Evolutionary conservation across 1,140 invertebrate species (phyloP), one percentile per base, ranked within the genome.

Genomic region (Steinernema feltiae): DNA sequence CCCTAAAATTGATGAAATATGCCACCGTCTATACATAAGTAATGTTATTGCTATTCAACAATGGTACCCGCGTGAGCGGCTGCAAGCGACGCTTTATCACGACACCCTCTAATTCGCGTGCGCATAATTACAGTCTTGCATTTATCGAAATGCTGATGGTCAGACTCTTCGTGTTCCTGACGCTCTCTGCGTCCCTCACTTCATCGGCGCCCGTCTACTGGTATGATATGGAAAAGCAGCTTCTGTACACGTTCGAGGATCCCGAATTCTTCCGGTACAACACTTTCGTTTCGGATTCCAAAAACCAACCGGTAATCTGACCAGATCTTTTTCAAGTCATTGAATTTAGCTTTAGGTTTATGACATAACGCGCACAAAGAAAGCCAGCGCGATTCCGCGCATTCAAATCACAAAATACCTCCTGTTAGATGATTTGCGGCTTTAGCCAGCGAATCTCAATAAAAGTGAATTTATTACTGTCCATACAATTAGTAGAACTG

Each of bases 141-240:
- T 7, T n/a, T 18, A 7, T 41, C 35, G 7, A 7, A 41, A 18
- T 41, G 7, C 35, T 18, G 35, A 41, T 41, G 35, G 7, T 41
- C 35, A 41, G 7, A 18, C 7, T 41, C 18, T 41, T 41, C 35
- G 35, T 15, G 24, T 63, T 63, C 53, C 53, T 63, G 7, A 27
- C 24, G 7, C 7, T 63, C 53, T 27, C 24, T 21, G 24, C 24
- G 53, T 7, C 3, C 3, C 53, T 63, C 24, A 21, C 12, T 27
- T 7, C 53, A 27, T 17, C 53, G 3, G 12, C 53, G 15, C 53
- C 53, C 12, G 24, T 63, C 53, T 63, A 63, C 53, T 63, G 53
- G 53, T 63, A 63, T 27, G 53, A 63, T 27, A 63, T 63, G 53
- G 53, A 63, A 21, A 63, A 63, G 24, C 53, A 63, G 53, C 53